phyloP scores from a whole-genome alignment of 2,113 vertebrate species.

The Grallaria varia region DNA sequence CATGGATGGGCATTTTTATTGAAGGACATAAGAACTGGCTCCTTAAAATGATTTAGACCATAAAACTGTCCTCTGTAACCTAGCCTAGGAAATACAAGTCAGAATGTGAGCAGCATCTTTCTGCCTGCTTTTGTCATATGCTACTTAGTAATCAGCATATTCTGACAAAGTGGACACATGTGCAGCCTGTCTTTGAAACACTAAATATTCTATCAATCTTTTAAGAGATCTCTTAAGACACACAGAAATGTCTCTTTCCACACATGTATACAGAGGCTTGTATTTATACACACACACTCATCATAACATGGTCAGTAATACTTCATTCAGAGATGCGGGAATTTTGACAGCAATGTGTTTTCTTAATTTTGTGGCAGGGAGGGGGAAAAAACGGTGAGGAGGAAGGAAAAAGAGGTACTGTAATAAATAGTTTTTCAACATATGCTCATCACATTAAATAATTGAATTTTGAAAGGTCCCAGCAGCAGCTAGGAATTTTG shows the following conservation, averaged over 20 bases:
- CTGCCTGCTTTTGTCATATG: background rate
- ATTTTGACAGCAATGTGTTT: background rate
- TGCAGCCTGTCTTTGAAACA: background rate
- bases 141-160: background rate
- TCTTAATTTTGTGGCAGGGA: background rate
- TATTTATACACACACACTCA: background rate
- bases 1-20: background rate
- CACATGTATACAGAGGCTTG: background rate
- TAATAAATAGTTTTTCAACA: background rate
- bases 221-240: background rate
- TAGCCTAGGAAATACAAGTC: background rate
- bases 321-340: background rate
- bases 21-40: background rate
- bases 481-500: background rate
- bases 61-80: background rate
- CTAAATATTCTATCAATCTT: background rate
- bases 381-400: background rate
- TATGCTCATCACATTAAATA: background rate
- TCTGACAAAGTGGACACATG: background rate
- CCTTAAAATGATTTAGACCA: background rate
- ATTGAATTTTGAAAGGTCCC: background rate
- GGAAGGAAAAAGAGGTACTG: background rate
- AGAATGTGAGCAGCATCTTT: background rate
- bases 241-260: background rate
- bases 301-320: background rate